phyloP scores from a whole-genome alignment of 2,888 invertebrate species.

The Thera obeliscata region DNA sequence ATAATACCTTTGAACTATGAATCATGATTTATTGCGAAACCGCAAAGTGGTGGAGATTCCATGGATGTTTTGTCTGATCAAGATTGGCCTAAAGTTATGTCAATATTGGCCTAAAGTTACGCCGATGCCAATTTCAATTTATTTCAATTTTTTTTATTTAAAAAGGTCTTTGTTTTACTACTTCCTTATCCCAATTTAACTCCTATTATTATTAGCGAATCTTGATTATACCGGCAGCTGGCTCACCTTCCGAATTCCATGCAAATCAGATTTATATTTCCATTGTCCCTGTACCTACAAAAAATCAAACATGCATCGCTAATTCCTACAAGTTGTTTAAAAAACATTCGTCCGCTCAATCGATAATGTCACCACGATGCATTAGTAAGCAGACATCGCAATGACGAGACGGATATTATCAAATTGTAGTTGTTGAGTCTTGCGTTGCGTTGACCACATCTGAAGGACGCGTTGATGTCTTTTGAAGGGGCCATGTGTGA shows the following conservation, averaged over 20 bases:
- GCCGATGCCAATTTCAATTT: too few species aligned
- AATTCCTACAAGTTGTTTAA: not conserved
- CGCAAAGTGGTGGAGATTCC: too few species aligned
- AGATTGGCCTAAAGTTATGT: too few species aligned
- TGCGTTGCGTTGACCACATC: conserved; percentile 35
- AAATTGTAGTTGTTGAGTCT: conserved; percentile 26
- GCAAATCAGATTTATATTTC: not conserved
- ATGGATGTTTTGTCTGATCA: too few species aligned
- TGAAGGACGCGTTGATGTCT: conserved; percentile 40
- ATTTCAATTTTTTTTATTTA: too few species aligned
- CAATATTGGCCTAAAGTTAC: too few species aligned
- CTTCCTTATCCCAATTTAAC: not conserved
- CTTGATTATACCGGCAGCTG: not conserved
- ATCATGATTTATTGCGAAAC: too few species aligned
- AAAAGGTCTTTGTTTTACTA: too few species aligned
- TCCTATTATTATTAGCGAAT: not conserved
- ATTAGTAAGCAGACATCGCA: conserved; percentile 9
- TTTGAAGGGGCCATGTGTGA: conserved; percentile 29
- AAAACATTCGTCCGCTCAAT: not conserved
- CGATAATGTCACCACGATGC: not conserved
- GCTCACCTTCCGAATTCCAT: not conserved
- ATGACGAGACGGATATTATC: conserved; percentile 28
- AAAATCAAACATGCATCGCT: too few species aligned
- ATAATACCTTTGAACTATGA: too few species aligned
- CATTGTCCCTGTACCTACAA: not conserved